Evolutionary conservation across 2,797 vertebrate genomes (phyloP), one percentile per base, ranked within the genome.

Genomic region (Danionella dracula): DNA sequence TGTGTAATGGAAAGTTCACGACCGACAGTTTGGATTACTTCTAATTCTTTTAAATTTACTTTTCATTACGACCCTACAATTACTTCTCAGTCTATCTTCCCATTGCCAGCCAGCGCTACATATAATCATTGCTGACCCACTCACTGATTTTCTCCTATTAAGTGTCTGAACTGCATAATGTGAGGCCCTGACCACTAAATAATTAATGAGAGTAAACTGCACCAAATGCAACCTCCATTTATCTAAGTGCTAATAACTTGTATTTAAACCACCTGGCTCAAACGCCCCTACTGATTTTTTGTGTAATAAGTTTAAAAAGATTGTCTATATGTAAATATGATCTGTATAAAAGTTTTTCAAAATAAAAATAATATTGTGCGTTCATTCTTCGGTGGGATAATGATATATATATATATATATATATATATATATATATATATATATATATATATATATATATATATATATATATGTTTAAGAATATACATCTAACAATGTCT

Each of bases 41-140:
- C 42, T 71, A 69, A 76, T 76, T 67, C 63, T 80, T 55, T 72
- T 73, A 74, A 62, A 70, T 66, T 46, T 58, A 66, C 44, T 62
- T 45, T 54, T 45, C 46, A 58, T 45, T 45, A 38, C 44, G 71
- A 75, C 89, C 90, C 94, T 93, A 91, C 88, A 89, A 90, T 90
- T 93, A 93, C 94, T 95, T 94, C 92, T 88, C 86, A 86, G 82
- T 84, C 88, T 91, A 90, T 85, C 83, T 91, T 83, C 87, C 85
- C 75, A 80, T 86, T 87, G 89, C 90, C 91, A 88, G 89, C 92
- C 91, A 88, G 89, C 81, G 90, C 85, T 88, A 87, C 82, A 88
- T 90, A 90, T 93, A 95, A 96, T 97, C 92, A 93, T 90, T 91
- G 89, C 85, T 93, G 92, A 96, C 93, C 94, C 87, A 87, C 90